Conservation (phyloP, 1,140 invertebrate species). For the Scaptomyza pallida region DNA sequence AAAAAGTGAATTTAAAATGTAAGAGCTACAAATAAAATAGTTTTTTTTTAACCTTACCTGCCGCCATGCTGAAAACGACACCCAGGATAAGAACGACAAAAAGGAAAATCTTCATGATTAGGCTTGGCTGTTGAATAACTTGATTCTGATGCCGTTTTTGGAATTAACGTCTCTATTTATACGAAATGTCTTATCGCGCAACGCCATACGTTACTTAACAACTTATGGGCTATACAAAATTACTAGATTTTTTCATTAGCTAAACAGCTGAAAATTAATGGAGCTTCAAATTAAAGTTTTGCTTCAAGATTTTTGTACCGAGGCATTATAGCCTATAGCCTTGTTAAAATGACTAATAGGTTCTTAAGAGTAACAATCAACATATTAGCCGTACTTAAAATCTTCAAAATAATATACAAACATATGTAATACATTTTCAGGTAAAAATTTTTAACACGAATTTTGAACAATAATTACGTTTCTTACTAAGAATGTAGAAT, state of each 20-base stretch:
- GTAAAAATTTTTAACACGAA: too few relatives aligned
- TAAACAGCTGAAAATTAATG: not conserved
- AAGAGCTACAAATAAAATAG: not conserved
- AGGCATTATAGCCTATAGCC: too few relatives aligned
- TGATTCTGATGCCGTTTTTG: slow-evolving; percentile 44
- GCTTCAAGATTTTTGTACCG: not conserved
- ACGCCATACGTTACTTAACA: not conserved
- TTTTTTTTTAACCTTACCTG: slow-evolving; percentile 32
- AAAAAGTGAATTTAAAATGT: not conserved
- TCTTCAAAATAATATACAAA: too few relatives aligned
- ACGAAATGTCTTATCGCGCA: not conserved
- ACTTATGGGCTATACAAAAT: not conserved
- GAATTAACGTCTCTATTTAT: slow-evolving; percentile 37
- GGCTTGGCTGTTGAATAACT: slow-evolving; percentile 31
- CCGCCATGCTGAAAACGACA: slow-evolving; percentile 43
- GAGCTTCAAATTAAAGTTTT: not conserved
- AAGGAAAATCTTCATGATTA: slow-evolving; percentile 52
- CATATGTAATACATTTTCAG: too few relatives aligned
- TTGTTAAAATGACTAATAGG: too few relatives aligned
- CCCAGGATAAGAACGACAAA: slow-evolving; percentile 43
- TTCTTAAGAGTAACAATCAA: too few relatives aligned
- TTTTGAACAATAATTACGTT: too few relatives aligned
- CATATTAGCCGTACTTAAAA: too few relatives aligned
- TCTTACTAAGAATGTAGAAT: too few relatives aligned
- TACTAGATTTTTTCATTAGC: not conserved